Conservation (phyloP, 92 coral and sea anemone species). For the Zoanthus solanderi region DNA sequence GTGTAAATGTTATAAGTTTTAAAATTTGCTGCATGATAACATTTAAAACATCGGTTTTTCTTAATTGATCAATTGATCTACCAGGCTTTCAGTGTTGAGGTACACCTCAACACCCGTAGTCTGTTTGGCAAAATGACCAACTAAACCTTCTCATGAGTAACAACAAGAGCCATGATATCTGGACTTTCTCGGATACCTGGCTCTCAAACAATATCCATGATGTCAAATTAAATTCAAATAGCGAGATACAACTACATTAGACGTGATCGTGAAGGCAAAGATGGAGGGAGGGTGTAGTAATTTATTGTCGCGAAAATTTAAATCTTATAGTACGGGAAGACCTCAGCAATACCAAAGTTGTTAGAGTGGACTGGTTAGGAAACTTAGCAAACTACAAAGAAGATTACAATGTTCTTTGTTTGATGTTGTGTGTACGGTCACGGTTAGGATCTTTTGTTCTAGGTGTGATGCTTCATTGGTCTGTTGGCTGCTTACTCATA, state of each 20-base stretch:
- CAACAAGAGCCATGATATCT: background rate
- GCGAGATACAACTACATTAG: constrained; percentile 20
- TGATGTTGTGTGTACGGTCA: too few species aligned
- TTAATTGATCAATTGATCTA: too few species aligned
- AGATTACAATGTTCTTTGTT: too few species aligned
- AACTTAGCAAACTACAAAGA: too few species aligned
- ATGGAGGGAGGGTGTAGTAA: background rate
- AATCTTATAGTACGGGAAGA: constrained; percentile 15
- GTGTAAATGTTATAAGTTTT: too few species aligned
- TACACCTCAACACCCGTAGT: constrained; percentile 31
- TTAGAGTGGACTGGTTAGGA: too few species aligned
- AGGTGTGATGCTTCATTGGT: too few species aligned
- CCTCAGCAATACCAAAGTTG: background rate
- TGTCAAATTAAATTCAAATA: background rate
- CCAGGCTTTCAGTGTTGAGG: background rate
- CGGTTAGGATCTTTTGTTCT: too few species aligned
- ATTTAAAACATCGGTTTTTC: too few species aligned
- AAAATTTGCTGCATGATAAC: too few species aligned
- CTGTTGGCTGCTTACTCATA: too few species aligned
- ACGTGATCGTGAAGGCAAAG: constrained; percentile 31
- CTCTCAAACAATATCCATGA: background rate
- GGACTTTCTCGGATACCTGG: background rate
- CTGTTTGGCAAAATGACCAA: constrained; percentile 21
- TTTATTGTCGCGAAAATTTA: constrained; percentile 22
- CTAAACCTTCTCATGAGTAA: constrained; percentile 29